Evolutionary conservation across 2,888 invertebrate genomes (phyloP).

Genomic region (Eurytoma adleriae): DNA sequence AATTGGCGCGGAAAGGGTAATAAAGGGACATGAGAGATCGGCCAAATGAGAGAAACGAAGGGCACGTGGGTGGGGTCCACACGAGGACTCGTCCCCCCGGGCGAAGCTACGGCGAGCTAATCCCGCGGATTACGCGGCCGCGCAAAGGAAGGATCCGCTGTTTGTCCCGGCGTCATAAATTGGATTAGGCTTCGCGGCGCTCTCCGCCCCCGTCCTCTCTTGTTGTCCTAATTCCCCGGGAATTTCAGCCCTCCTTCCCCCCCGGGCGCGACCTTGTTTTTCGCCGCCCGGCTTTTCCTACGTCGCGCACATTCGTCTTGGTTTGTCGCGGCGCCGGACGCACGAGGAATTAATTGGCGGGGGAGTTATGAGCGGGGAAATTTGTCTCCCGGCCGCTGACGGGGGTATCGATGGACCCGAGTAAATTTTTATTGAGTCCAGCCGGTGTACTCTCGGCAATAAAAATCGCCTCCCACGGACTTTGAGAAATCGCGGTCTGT

Average conservation of each 20-base stretch:
- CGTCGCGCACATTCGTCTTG: neutral
- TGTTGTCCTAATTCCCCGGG: slow-evolving; percentile 8
- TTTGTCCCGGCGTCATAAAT: slow-evolving; percentile 66
- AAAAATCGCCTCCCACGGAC: too few relatives aligned
- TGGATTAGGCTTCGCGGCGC: slow-evolving; percentile 65
- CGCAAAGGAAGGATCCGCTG: slow-evolving; percentile 61
- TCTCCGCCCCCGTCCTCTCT: neutral
- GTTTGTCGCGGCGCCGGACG: slow-evolving; percentile 34
- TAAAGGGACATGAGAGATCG: slow-evolving; percentile 26
- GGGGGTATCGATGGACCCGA: too few relatives aligned
- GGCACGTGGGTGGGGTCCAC: neutral
- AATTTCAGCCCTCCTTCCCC: slow-evolving; percentile 29
- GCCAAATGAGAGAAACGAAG: slow-evolving; percentile 37
- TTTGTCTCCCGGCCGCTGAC: too few relatives aligned
- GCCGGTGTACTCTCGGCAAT: too few relatives aligned
- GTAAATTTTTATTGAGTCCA: too few relatives aligned
- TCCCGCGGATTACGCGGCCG: slow-evolving; percentile 65
- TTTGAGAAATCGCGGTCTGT: too few relatives aligned
- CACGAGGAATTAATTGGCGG: slow-evolving; percentile 39
- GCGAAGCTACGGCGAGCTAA: slow-evolving; percentile 59
- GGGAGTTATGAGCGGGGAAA: neutral
- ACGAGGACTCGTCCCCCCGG: neutral
- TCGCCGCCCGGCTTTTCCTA: neutral
- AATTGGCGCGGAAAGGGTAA: slow-evolving; percentile 41
- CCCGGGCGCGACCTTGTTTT: neutral